Percentiles rank a stretch among this genome's conserved stretches.
Conservation (phyloP, 2,113 vertebrate genomes). For the Salvator merianae region DNA sequence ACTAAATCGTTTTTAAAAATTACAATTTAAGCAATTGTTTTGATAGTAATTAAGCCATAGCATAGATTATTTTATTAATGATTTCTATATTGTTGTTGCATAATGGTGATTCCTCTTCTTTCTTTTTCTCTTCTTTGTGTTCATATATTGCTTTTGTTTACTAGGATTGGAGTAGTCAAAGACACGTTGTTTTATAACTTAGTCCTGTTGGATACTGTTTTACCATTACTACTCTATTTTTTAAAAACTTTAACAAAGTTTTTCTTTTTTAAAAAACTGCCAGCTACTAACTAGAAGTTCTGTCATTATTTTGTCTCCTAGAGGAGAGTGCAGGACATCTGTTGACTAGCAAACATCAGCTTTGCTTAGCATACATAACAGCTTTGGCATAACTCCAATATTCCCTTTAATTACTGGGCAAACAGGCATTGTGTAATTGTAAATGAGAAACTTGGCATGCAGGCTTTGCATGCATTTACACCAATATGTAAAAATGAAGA, state of each 20-base stretch:
- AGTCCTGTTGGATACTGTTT: no score
- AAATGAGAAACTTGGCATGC: constrained; percentile 6
- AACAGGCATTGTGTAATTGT: constrained; percentile 26
- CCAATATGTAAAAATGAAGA: constrained; percentile 3
- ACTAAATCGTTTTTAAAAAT: no score
- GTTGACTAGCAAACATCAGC: constrained; percentile 33
- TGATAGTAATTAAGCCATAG: no score
- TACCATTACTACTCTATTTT: no score
- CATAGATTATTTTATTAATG: background rate
- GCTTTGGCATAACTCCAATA: constrained; percentile 8
- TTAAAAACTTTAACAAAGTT: background rate
- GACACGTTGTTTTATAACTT: no score
- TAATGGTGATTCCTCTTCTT: no score
- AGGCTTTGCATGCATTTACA: background rate
- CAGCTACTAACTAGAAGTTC: constrained; percentile 31
- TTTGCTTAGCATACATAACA: constrained; percentile 8
- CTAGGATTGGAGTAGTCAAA: no score
- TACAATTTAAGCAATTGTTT: no score
- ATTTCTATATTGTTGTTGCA: no score
- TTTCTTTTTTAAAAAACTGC: background rate
- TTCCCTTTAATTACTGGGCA: constrained; percentile 3
- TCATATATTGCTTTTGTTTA: no score
- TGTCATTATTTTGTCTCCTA: constrained; percentile 33
- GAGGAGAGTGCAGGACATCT: constrained; percentile 24
- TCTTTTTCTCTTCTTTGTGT: no score